phyloP scores from a whole-genome alignment of 1,140 invertebrate genomes.

The Drosophila biarmipes region DNA sequence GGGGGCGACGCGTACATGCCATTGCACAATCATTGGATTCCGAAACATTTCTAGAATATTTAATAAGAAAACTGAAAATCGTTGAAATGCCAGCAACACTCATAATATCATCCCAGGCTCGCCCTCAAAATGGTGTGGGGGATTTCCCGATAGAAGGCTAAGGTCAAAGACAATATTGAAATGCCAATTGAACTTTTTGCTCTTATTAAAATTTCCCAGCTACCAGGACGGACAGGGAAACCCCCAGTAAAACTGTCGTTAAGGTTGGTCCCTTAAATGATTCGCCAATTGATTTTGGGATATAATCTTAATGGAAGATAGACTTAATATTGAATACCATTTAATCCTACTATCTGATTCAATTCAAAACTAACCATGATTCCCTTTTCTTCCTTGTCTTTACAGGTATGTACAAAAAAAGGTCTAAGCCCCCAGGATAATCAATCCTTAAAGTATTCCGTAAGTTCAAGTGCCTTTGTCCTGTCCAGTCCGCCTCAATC shows the following conservation, averaged over 20 bases:
- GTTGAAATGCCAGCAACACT: conserved; percentile 83
- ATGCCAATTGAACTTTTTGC: conserved; percentile 81
- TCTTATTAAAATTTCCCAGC: conserved; percentile 72
- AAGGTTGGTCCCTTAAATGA: conserved; percentile 12
- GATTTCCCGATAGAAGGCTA: conserved; percentile 70
- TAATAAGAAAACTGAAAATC: conserved; percentile 83
- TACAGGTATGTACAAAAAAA: conserved; percentile 73
- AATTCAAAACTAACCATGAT: conserved; percentile 36
- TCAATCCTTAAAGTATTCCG: conserved; percentile 51
- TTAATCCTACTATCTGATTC: neutral
- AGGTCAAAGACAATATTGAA: conserved; percentile 82
- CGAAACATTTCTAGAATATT: conserved; percentile 83
- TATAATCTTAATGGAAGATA: neutral
- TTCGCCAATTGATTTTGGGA: conserved; percentile 6
- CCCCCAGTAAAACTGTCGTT: conserved; percentile 30
- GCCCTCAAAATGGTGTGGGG: conserved; percentile 11
- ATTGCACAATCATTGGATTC: conserved; percentile 83
- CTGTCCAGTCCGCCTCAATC: conserved; percentile 11
- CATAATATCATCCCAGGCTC: conserved; percentile 66
- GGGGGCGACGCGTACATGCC: conserved; percentile 78
- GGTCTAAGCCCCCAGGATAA: conserved; percentile 47
- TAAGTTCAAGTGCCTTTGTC: conserved; percentile 65
- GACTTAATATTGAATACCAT: neutral
- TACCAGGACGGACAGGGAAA: conserved; percentile 4
- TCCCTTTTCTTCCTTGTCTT: conserved; percentile 48